phyloP scores from a whole-genome alignment of 2,797 vertebrate species.

The Anguilla pacifica region DNA sequence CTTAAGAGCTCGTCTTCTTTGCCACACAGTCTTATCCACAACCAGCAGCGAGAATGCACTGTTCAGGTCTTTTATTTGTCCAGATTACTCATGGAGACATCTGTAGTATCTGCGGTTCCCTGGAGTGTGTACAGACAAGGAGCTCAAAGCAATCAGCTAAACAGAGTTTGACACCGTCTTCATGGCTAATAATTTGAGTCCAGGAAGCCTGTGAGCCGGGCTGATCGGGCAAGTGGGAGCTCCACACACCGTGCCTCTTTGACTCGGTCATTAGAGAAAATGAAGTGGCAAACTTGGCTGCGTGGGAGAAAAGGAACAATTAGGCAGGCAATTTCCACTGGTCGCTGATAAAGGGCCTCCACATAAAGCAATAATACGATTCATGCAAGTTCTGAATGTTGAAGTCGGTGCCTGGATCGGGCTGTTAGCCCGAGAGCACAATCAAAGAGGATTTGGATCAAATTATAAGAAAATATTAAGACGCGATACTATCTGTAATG shows the following conservation, averaged over 20 bases:
- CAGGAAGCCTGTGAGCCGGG: slow-evolving; percentile 7
- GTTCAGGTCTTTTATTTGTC: not conserved
- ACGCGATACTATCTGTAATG: slow-evolving; percentile 62
- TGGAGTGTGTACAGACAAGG: not conserved
- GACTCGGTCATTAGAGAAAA: slow-evolving; percentile 34
- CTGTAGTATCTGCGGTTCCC: slow-evolving; percentile 3
- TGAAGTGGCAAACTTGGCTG: slow-evolving; percentile 31
- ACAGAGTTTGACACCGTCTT: slow-evolving; percentile 13
- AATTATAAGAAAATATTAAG: slow-evolving; percentile 61
- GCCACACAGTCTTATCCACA: not conserved
- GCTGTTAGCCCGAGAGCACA: not conserved
- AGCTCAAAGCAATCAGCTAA: not conserved
- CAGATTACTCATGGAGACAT: slow-evolving; percentile 14
- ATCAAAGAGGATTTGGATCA: slow-evolving; percentile 42
- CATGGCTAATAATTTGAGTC: slow-evolving; percentile 32
- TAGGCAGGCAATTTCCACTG: slow-evolving; percentile 37
- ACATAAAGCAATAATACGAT: slow-evolving; percentile 21
- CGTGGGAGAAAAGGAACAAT: slow-evolving; percentile 39
- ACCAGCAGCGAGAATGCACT: not conserved
- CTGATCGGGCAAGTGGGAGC: slow-evolving; percentile 27
- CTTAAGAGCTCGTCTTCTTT: not conserved
- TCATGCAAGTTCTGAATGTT: slow-evolving; percentile 4
- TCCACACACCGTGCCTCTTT: slow-evolving; percentile 8
- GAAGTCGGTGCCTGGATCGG: not conserved
- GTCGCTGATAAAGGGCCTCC: slow-evolving; percentile 23